These are phyloP conservation scores for Agrotis clavis DNA, from an alignment of 2,888 invertebrate species.

Conservation along the genomic window DNA sequence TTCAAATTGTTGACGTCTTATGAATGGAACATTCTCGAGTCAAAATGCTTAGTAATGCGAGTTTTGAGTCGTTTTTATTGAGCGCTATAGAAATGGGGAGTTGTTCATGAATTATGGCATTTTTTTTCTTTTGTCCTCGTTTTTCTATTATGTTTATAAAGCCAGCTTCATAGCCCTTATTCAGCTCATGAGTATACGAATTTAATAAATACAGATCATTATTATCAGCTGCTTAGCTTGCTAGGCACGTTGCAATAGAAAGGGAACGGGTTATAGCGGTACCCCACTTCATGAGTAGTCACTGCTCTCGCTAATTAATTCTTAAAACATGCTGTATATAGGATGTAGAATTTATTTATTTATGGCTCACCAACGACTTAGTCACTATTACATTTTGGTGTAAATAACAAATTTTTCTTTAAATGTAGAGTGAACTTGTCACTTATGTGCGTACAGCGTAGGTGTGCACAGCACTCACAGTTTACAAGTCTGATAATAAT, in stretches of 20 bases:
- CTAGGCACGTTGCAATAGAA: conserved; percentile 7
- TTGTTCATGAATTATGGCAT: conserved; percentile 32
- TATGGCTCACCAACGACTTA: no score
- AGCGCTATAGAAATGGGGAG: conserved; percentile 45
- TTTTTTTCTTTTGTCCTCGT: conserved; percentile 27
- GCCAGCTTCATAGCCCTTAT: neutral
- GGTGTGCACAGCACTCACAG: no score
- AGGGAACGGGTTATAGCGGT: neutral
- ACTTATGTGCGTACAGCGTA: no score
- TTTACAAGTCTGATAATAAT: no score
- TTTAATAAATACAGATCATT: conserved; percentile 9
- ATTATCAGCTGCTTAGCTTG: conserved; percentile 9
- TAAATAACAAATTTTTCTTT: no score
- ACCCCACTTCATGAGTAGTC: conserved; percentile 5
- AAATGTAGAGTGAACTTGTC: no score
- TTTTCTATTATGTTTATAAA: conserved; percentile 14
- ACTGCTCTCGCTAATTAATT: neutral
- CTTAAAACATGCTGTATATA: neutral
- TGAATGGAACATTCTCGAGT: conserved; percentile 55
- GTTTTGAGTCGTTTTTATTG: conserved; percentile 48
- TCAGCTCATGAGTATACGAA: neutral
- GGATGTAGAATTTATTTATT: no score
- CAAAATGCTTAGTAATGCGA: conserved; percentile 47
- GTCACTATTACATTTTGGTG: no score
- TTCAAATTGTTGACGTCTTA: conserved; percentile 60